A percentile compares a stretch with the other conserved stretches of the same genome.
phyloP scores from a whole-genome alignment of 2,113 vertebrate species.

The Sarotherodon lohbergeri region DNA sequence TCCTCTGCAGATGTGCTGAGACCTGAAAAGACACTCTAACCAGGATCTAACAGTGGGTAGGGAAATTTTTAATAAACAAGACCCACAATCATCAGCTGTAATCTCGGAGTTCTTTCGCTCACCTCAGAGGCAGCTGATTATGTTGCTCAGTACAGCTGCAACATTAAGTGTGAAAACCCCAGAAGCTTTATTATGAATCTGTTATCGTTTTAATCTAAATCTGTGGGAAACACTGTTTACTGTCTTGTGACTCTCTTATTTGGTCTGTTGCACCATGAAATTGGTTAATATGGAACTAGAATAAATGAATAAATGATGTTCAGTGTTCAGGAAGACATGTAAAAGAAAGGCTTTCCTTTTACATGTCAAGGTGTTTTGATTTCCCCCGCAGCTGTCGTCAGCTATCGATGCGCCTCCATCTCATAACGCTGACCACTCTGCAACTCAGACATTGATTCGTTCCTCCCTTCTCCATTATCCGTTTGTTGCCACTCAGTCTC shows the following conservation, averaged over 20 bases:
- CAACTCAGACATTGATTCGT: conserved; percentile 47
- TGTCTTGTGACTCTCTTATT: background rate
- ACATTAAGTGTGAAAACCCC: background rate
- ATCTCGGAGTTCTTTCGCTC: background rate
- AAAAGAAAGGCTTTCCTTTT: background rate
- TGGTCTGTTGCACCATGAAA: background rate
- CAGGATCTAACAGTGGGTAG: background rate
- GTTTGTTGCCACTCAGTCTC: conserved; percentile 32
- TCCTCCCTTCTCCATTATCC: conserved; percentile 19
- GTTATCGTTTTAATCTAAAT: background rate
- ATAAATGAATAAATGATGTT: background rate
- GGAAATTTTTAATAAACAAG: background rate
- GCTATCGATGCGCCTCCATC: background rate
- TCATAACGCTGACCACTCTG: conserved; percentile 12
- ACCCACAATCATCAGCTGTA: background rate
- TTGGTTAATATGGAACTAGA: background rate
- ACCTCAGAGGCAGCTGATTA: background rate
- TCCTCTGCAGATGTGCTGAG: background rate
- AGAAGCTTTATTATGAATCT: background rate
- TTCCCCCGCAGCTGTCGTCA: background rate
- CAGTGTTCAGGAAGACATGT: background rate
- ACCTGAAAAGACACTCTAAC: background rate
- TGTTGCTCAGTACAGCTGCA: background rate
- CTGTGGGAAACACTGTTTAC: background rate
- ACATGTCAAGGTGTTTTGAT: background rate